Percentiles rank a stretch among this genome's conserved stretches.
Conservation (phyloP, 2,113 vertebrate species). For the Scophthalmus maximus region DNA sequence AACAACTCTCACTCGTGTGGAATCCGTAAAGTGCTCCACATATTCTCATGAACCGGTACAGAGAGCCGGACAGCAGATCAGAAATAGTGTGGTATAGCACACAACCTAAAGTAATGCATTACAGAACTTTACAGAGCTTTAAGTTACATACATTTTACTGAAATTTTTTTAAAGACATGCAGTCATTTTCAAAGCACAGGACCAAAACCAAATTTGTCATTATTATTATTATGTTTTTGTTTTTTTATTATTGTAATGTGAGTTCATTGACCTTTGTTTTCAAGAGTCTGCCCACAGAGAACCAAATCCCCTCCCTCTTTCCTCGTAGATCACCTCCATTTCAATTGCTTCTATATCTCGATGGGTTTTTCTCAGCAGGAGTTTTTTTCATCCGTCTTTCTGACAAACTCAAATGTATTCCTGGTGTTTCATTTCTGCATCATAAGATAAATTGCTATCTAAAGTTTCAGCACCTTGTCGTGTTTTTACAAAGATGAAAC, state of each 20-base stretch:
- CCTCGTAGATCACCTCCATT: neutral
- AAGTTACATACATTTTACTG: too few relatives aligned
- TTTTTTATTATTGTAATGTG: neutral
- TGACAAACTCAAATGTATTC: conserved; percentile 25
- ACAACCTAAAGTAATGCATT: neutral
- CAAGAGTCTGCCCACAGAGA: neutral
- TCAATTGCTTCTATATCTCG: neutral
- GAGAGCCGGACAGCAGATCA: conserved; percentile 19
- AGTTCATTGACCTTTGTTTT: conserved; percentile 26
- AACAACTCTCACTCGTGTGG: conserved; percentile 37
- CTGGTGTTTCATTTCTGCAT: conserved; percentile 19
- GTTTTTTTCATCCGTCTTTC: conserved; percentile 27
- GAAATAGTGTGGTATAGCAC: neutral
- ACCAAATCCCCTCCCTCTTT: neutral
- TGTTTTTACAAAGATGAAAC: conserved; percentile 16
- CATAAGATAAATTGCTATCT: conserved; percentile 17
- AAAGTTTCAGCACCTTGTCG: neutral
- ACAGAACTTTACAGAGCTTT: neutral
- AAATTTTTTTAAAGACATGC: too few relatives aligned
- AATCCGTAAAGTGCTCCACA: conserved; percentile 45
- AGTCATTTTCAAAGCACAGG: too few relatives aligned
- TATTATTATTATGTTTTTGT: too few relatives aligned
- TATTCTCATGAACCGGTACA: conserved; percentile 42
- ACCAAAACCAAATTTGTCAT: too few relatives aligned
- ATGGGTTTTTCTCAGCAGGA: conserved; percentile 32